Base-by-base conservation (phyloP, 2,888 invertebrate genomes). In the Agrochola lychnidis region DNA sequence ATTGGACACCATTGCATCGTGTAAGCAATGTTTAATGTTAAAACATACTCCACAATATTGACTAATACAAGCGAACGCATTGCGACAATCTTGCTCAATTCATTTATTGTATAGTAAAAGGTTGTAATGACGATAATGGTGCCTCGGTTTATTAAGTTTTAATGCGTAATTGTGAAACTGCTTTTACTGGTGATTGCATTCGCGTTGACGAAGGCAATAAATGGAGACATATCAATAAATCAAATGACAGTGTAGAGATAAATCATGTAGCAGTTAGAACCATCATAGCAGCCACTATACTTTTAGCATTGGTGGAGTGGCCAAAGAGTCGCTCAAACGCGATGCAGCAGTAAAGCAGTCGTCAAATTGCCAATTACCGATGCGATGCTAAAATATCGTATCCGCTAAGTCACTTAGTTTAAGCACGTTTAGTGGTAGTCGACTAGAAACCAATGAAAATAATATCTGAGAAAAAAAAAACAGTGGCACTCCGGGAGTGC, bases 51-150 rank as follows among this genome's bases (percentile, higher is more conserved):
- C 5, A 78, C 53, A 61, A 56, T 48, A 73, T 61, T 78, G 79
- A 53, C 66, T 79, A 61, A 48, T 69, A 42, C 48, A 71, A 81
- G 30, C 45, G 48, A 59, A 48, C 4, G n/a, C 14, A 76, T 77
- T 81, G 36, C 68, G 6, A 63, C n/a, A 56, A 7, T 40, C n/a
- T 81, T 81, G 51, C 78, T 61, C 56, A 78, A 82, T 48, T 48
- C 19, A 61, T 82, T 64, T 63, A 82, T 69, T 82, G 53, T 61
- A 56, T 6, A 70, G 30, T 76, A 76, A 76, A 81, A 79, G 81
- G 81, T 75, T 56, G 70, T 68, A 59, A 30, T 76, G 30, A 45
- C 25, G 30, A 66, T 61, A 81, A 76, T 82, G 25, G 69, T 5
- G 72, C 1, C 59, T 67, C 36, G 66, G 59, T 81, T 82, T 81